Percentiles rank a stretch among this genome's conserved stretches.
phyloP scores from a whole-genome alignment of 2,797 vertebrate species.

The Helostoma temminkii region DNA sequence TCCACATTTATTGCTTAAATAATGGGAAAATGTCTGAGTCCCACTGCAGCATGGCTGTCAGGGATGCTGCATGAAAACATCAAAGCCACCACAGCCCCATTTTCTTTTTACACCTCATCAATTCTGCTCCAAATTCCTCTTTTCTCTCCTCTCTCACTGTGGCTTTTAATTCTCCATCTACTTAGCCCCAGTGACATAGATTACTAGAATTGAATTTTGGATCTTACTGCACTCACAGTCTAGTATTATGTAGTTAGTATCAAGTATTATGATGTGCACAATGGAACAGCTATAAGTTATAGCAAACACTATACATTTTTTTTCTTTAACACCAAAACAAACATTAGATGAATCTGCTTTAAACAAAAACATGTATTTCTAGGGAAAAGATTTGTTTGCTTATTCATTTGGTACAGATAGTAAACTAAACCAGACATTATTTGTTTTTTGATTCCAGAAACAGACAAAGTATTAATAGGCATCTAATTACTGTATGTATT shows the following conservation, averaged over 20 bases:
- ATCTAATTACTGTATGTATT: neutral
- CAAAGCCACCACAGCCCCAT: conserved; percentile 70
- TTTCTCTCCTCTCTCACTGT: conserved; percentile 52
- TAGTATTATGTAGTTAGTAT: no score
- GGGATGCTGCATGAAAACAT: conserved; percentile 66
- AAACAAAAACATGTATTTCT: neutral
- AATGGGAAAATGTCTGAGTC: conserved; percentile 59
- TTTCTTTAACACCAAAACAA: neutral
- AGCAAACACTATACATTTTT: neutral
- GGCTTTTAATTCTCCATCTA: conserved; percentile 60
- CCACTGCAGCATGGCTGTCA: conserved; percentile 68
- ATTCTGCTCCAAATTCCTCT: conserved; percentile 72
- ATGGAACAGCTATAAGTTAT: neutral
- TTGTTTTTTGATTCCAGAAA: neutral
- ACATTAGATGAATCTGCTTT: neutral
- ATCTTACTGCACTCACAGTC: conserved; percentile 25
- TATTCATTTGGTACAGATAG: neutral
- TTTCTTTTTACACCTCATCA: conserved; percentile 77
- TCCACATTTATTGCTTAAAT: conserved; percentile 60
- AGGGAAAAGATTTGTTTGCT: neutral
- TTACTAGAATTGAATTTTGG: conserved; percentile 54
- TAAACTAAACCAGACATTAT: neutral
- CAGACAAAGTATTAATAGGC: neutral
- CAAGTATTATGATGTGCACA: conserved; percentile 14
- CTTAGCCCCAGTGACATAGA: conserved; percentile 63